These are phyloP conservation scores for Andrena bicolor DNA, from an alignment of 2,888 invertebrate species.

Conservation along the genomic window DNA sequence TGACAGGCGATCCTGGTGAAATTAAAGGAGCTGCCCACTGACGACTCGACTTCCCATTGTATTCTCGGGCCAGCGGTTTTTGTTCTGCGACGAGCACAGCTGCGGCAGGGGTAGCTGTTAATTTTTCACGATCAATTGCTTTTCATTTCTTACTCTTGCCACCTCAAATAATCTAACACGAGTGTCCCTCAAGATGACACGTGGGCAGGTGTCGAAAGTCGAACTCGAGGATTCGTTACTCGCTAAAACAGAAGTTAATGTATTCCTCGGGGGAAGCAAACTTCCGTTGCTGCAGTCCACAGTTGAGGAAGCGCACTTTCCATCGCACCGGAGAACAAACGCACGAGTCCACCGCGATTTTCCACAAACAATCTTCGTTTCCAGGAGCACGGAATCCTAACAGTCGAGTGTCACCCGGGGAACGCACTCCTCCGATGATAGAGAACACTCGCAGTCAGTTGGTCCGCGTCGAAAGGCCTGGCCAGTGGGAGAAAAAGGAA, in stretches of 20 bases:
- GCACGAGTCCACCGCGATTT: not conserved
- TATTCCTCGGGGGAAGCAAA: not conserved
- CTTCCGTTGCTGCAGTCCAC: not conserved
- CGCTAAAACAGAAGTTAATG: not conserved
- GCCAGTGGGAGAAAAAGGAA: conserved; percentile 50
- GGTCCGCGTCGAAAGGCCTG: conserved; percentile 25
- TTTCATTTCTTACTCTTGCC: not conserved
- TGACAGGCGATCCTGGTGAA: conserved; percentile 63
- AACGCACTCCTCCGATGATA: not conserved
- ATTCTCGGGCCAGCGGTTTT: conserved; percentile 39
- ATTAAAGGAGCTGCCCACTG: conserved; percentile 63
- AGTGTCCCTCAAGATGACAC: too few relatives aligned
- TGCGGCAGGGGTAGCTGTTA: conserved; percentile 15
- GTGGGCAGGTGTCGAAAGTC: not conserved
- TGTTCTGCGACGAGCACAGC: not conserved
- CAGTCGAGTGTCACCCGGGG: not conserved
- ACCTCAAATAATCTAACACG: too few relatives aligned
- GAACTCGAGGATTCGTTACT: not conserved
- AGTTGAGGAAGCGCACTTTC: not conserved
- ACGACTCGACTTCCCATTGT: conserved; percentile 50
- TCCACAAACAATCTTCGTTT: not conserved
- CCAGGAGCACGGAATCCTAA: not conserved
- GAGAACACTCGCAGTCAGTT: not conserved
- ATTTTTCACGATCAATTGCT: conserved; percentile 35
- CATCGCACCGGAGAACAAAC: not conserved